Conservation (phyloP, 2,888 invertebrate species). For the Clunio marinus region DNA sequence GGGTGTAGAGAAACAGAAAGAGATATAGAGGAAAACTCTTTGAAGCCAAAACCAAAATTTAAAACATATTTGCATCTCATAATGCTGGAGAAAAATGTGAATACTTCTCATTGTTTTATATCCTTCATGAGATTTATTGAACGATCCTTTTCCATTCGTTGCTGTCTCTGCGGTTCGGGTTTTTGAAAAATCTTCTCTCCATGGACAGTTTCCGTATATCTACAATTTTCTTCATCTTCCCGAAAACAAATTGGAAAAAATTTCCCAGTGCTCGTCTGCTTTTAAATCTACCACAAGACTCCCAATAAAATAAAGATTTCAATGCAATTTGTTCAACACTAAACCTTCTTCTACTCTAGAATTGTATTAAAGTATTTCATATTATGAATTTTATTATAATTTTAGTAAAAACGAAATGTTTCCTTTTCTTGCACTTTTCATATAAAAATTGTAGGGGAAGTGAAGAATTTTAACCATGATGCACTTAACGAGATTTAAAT, state of each 20-base stretch:
- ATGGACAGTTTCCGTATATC: neutral
- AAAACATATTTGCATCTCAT: slow-evolving; percentile 3
- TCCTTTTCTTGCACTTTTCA: neutral
- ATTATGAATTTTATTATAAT: slow-evolving; percentile 7
- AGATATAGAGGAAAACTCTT: too few species aligned
- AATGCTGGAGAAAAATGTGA: neutral
- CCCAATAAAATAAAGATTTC: too few species aligned
- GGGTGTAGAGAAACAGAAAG: too few species aligned
- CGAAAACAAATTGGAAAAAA: too few species aligned
- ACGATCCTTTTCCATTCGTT: neutral
- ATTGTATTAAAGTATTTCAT: neutral
- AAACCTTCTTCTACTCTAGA: slow-evolving; percentile 5
- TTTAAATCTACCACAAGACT: too few species aligned
- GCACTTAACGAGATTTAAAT: slow-evolving; percentile 7
- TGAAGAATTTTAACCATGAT: neutral
- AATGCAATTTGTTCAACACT: slow-evolving; percentile 13
- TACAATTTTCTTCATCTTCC: too few species aligned
- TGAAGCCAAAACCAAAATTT: neutral
- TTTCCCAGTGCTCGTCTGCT: too few species aligned
- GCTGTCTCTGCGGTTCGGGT: neutral
- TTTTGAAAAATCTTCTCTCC: neutral
- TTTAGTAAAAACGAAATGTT: neutral
- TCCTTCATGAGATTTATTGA: neutral
- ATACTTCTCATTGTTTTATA: slow-evolving; percentile 14
- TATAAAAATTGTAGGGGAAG: neutral